Evolutionary conservation across 2,113 vertebrate species (phyloP).

Genomic region (Pelecanus crispus): DNA sequence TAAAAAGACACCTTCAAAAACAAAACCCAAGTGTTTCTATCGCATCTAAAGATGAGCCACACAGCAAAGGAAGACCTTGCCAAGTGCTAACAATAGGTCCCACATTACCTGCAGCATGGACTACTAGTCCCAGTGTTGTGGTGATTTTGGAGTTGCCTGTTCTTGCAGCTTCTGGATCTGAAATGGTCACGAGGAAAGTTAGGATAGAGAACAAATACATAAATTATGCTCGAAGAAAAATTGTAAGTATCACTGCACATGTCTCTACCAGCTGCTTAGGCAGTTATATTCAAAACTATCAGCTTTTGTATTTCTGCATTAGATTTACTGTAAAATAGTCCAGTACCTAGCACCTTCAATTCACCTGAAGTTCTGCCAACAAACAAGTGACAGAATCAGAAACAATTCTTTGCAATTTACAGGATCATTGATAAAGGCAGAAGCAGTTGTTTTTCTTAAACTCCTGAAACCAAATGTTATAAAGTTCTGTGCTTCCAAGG

Average conservation of each 20-base stretch:
- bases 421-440: background rate
- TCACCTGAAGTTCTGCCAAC: background rate
- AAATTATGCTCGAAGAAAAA: background rate
- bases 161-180: slow-evolving; percentile 91
- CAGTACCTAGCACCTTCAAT: background rate
- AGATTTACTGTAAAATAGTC: background rate
- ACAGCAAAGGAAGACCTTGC: background rate
- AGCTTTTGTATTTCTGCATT: background rate
- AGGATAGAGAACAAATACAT: background rate
- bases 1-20: background rate
- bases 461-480: background rate
- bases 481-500: background rate
- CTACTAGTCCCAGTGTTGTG: slow-evolving; percentile 93
- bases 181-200: slow-evolving; percentile 25
- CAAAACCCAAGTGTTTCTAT: background rate
- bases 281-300: background rate
- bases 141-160: slow-evolving; percentile 91
- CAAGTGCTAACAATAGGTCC: background rate
- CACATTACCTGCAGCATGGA: slow-evolving; percentile 91
- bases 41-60: background rate
- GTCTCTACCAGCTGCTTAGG: background rate
- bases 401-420: background rate
- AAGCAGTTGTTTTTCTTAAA: background rate
- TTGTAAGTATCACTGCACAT: background rate
- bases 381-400: background rate